phyloP scores from a whole-genome alignment of 2,113 vertebrate species.

The Chlamydotis undulata region DNA sequence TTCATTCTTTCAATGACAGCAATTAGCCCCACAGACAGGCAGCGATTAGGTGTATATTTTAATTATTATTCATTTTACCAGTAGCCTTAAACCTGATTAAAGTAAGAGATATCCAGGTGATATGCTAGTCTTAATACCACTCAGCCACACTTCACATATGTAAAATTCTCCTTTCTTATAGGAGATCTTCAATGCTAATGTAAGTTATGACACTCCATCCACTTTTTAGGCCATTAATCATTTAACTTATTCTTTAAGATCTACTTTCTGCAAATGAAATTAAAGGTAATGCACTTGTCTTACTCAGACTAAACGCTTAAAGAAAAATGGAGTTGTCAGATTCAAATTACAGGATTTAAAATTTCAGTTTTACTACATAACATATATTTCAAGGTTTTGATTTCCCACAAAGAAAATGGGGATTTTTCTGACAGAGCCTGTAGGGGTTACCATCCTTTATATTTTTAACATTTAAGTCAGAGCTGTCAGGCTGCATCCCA shows the following conservation, averaged over 20 bases:
- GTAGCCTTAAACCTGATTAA: constrained; percentile 73
- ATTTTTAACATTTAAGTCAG: constrained; percentile 62
- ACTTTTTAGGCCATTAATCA: constrained; percentile 69
- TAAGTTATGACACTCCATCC: constrained; percentile 69
- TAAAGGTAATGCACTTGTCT: constrained; percentile 66
- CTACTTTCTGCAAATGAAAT: constrained; percentile 70
- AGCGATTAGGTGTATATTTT: constrained; percentile 83
- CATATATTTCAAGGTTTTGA: constrained; percentile 56
- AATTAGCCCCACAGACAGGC: constrained; percentile 82
- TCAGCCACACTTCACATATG: constrained; percentile 68
- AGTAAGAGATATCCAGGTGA: constrained; percentile 75
- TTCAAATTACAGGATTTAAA: constrained; percentile 63
- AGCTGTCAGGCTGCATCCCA: constrained; percentile 54
- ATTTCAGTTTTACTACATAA: constrained; percentile 61
- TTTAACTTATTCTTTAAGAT: constrained; percentile 65
- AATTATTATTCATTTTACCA: constrained; percentile 81
- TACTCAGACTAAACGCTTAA: constrained; percentile 64
- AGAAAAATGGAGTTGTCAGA: constrained; percentile 69
- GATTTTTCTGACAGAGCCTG: constrained; percentile 58
- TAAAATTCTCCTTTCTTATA: constrained; percentile 70
- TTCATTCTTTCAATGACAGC: constrained; percentile 83
- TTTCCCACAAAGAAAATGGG: constrained; percentile 61
- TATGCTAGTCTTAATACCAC: constrained; percentile 73
- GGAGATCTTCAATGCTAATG: constrained; percentile 71
- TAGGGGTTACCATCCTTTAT: constrained; percentile 46